These are phyloP conservation scores for Chelonia mydas DNA, from an alignment of 2,797 vertebrate genomes.

Conservation along the genomic window DNA sequence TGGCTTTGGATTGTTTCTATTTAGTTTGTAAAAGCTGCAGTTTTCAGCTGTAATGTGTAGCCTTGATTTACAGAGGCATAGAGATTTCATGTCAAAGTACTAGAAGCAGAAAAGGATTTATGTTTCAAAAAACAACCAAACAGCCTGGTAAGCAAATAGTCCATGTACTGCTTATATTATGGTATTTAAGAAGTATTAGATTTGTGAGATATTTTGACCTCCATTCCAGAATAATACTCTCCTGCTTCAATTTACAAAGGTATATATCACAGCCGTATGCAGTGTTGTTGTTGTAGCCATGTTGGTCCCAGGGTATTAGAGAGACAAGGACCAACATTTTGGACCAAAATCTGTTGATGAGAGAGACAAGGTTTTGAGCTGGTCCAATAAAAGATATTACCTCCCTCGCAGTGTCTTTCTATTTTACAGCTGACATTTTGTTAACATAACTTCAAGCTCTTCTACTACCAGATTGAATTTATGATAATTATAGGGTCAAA, in stretches of 20 bases:
- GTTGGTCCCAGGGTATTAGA: background rate
- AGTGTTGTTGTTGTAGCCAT: background rate
- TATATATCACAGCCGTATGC: fast-evolving
- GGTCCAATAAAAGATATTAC: background rate
- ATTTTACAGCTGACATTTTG: background rate
- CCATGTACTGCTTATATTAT: background rate
- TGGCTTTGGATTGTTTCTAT: background rate
- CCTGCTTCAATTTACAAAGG: background rate
- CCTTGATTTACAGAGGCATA: fast-evolving
- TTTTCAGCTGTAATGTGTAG: background rate
- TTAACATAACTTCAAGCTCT: background rate
- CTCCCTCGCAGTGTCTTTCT: background rate
- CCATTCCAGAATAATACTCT: background rate
- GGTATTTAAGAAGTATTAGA: background rate
- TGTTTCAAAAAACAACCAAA: background rate
- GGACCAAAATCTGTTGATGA: background rate
- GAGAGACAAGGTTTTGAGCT: background rate
- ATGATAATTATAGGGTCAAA: background rate
- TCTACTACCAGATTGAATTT: background rate
- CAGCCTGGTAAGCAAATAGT: background rate
- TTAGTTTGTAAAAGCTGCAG: background rate
- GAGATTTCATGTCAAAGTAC: background rate
- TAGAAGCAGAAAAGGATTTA: background rate
- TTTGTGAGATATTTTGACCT: too few species aligned
- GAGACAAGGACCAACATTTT: background rate